Conservation (phyloP, 2,888 invertebrate genomes). For the Griposia aprilina region DNA sequence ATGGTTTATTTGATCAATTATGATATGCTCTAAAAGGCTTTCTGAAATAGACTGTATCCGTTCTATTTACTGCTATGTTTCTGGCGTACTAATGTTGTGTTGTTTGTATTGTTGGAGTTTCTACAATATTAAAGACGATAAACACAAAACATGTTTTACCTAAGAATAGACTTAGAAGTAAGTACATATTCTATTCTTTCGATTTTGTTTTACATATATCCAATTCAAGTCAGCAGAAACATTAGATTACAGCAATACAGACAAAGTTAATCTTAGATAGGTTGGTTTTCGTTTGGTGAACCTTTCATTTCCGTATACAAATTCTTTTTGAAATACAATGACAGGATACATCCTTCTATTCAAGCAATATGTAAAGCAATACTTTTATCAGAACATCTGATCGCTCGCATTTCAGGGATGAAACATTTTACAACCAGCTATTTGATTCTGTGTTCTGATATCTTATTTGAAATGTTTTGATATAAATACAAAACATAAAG, state of each 20-base stretch:
- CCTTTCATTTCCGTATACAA: background rate
- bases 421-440: slow-evolving; percentile 29
- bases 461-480: slow-evolving; percentile 16
- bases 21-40: slow-evolving; percentile 16
- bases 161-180: background rate
- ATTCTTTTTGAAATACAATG: background rate
- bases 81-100: background rate
- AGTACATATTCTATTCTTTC: background rate
- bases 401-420: slow-evolving; percentile 11
- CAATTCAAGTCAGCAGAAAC: background rate
- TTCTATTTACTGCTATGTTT: slow-evolving; percentile 1
- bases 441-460: slow-evolving; percentile 19
- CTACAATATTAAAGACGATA: background rate
- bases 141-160: background rate
- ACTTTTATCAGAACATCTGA: slow-evolving; percentile 7
- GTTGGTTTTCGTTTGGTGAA: background rate
- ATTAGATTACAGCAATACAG: background rate
- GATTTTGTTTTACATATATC: background rate
- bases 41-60: background rate
- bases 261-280: background rate
- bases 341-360: background rate
- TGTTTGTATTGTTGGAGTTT: background rate
- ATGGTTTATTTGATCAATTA: slow-evolving; percentile 41
- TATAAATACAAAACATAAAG: slow-evolving; percentile 11
- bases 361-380: slow-evolving; percentile 18